A percentile compares a stretch with the other conserved stretches of the same genome.
These are phyloP conservation scores for Harpagifer antarcticus DNA, from an alignment of 2,797 vertebrate species.

Conservation along the genomic window DNA sequence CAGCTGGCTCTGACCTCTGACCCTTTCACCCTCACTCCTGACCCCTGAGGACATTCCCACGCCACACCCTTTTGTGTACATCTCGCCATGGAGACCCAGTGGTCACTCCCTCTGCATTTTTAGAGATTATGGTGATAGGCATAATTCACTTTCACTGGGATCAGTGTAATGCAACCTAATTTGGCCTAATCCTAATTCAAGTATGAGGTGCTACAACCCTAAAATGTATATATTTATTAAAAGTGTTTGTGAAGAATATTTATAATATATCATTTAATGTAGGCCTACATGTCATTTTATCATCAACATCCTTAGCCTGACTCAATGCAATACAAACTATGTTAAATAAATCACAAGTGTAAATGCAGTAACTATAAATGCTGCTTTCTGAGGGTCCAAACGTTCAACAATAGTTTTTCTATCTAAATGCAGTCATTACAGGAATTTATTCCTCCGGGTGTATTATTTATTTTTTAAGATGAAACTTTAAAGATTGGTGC, in stretches of 20 bases:
- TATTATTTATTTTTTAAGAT: background rate
- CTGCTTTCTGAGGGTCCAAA: background rate
- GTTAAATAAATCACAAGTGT: background rate
- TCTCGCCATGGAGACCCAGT: slow-evolving; percentile 76
- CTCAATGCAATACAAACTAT: background rate
- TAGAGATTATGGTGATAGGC: slow-evolving; percentile 56
- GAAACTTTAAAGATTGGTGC: background rate
- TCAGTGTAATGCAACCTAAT: slow-evolving; percentile 70
- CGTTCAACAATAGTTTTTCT: background rate
- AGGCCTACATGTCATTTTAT: background rate
- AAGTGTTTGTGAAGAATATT: background rate
- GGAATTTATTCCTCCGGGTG: background rate
- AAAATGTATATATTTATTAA: slow-evolving; percentile 11
- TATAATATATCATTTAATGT: background rate
- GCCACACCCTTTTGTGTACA: slow-evolving; percentile 88
- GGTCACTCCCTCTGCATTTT: slow-evolving; percentile 80
- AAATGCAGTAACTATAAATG: background rate
- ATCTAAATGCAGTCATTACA: background rate
- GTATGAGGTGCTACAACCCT: slow-evolving; percentile 9
- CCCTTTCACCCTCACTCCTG: slow-evolving; percentile 85
- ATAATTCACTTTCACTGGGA: slow-evolving; percentile 62
- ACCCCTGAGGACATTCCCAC: slow-evolving; percentile 87
- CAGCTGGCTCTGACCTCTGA: slow-evolving; percentile 86
- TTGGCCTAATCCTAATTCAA: slow-evolving; percentile 61
- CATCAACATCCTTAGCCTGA: background rate